Conservation (phyloP, 2,888 invertebrate genomes). For the Pseudoips prasinana region DNA sequence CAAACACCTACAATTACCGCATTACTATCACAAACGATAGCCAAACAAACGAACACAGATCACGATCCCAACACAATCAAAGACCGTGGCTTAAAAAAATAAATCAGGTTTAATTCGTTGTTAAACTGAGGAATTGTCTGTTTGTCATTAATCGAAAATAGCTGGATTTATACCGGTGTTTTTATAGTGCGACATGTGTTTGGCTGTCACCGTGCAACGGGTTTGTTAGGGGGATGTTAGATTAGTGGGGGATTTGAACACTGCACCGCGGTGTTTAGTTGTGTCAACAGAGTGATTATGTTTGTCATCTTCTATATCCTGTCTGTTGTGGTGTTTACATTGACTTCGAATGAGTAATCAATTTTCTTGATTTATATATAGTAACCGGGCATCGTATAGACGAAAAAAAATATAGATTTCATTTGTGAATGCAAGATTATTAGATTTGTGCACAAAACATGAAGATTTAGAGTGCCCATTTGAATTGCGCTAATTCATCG, state of each 20-base stretch:
- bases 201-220: slow-evolving; percentile 55
- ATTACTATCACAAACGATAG: slow-evolving; percentile 12
- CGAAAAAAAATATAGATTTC: no score
- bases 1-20: slow-evolving; percentile 12
- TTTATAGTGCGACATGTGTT: slow-evolving; percentile 71
- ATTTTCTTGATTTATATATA: no score
- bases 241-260: not conserved
- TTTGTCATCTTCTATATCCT: no score
- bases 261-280: no score
- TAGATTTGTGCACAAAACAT: no score
- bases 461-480: no score
- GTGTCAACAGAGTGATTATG: no score
- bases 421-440: no score
- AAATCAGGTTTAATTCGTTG: slow-evolving; percentile 31
- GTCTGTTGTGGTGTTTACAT: no score
- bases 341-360: no score
- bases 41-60: slow-evolving; percentile 6
- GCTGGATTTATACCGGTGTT: slow-evolving; percentile 53
- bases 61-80: slow-evolving; percentile 19
- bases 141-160: slow-evolving; percentile 42
- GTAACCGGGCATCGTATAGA: no score
- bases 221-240: slow-evolving; percentile 23
- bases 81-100: slow-evolving; percentile 21
- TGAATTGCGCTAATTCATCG: no score
- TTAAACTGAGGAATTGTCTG: slow-evolving; percentile 30